A percentile compares a stretch with the other conserved stretches of the same genome.
Evolutionary conservation across 37 sponge, comb jelly and placozoan species (phyloP).

Genomic region (Spongilla lacustris): DNA sequence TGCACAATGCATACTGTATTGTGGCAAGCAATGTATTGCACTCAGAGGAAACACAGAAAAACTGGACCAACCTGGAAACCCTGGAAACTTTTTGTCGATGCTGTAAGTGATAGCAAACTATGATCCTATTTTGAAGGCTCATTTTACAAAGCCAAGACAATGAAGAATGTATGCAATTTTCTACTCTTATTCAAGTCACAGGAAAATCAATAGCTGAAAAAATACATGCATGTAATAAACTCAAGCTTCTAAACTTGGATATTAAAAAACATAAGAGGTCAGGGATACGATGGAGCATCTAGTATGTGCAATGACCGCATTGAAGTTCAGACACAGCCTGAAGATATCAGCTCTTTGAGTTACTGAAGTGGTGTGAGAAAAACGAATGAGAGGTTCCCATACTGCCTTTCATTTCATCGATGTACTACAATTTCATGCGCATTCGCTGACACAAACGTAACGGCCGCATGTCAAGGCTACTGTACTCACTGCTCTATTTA

Average conservation of each 20-base stretch:
- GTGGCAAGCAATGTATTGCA: slow-evolving; percentile 63
- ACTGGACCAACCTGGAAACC: slow-evolving; percentile 36
- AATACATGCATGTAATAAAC: slow-evolving; percentile 7
- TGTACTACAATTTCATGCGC: no score
- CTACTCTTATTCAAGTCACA: slow-evolving; percentile 13
- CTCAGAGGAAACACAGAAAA: slow-evolving; percentile 55
- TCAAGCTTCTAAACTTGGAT: slow-evolving; percentile 1
- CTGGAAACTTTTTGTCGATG: slow-evolving; percentile 66
- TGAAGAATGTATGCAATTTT: slow-evolving; percentile 38
- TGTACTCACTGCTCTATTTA: no score
- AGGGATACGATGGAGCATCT: not conserved
- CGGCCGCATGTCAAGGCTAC: no score
- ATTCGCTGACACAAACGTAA: no score
- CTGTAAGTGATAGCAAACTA: slow-evolving; percentile 35
- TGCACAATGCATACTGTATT: slow-evolving; percentile 41
- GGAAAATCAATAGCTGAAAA: slow-evolving; percentile 29
- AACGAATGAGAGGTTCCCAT: no score
- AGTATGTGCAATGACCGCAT: no score
- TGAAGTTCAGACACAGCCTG: no score
- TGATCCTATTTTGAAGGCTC: slow-evolving; percentile 41
- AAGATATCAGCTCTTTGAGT: no score
- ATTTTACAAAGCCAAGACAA: slow-evolving; percentile 33
- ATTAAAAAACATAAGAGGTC: slow-evolving; percentile 14
- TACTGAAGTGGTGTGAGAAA: no score
- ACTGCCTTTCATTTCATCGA: no score